phyloP scores from a whole-genome alignment of 2,113 vertebrate species.

The Leptosomus discolor region DNA sequence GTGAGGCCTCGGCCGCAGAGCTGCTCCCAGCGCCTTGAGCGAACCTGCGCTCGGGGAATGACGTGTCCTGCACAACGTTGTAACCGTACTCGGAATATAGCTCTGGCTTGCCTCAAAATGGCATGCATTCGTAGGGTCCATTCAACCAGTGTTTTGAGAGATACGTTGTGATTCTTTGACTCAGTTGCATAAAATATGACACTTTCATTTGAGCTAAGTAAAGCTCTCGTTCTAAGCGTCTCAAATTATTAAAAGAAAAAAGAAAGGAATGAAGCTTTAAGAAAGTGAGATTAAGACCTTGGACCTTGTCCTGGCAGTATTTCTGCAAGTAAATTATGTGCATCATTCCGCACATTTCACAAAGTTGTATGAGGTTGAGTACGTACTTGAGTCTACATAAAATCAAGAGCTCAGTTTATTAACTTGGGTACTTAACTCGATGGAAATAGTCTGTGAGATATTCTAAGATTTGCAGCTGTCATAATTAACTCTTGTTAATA shows the following conservation, averaged over 20 bases:
- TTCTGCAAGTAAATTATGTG: background rate
- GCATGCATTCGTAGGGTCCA: background rate
- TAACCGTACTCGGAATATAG: background rate
- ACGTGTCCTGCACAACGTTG: background rate
- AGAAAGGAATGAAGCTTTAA: background rate
- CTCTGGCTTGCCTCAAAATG: background rate
- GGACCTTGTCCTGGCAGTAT: background rate
- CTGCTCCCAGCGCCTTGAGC: background rate
- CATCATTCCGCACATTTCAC: background rate
- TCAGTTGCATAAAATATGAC: background rate
- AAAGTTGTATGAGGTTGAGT: background rate
- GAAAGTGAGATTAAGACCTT: background rate
- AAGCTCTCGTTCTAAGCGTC: background rate
- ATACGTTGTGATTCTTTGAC: background rate
- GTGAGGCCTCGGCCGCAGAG: background rate
- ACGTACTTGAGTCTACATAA: background rate
- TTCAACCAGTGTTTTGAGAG: background rate
- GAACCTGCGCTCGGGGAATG: background rate
- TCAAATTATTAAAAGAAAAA: background rate
- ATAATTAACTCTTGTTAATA: background rate
- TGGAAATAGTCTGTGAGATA: background rate
- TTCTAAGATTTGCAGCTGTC: background rate
- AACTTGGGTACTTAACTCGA: background rate
- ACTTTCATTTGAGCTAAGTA: background rate
- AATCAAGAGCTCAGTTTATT: background rate